Conservation (phyloP, 2,113 vertebrate genomes). For the Pithys albifrons region DNA sequence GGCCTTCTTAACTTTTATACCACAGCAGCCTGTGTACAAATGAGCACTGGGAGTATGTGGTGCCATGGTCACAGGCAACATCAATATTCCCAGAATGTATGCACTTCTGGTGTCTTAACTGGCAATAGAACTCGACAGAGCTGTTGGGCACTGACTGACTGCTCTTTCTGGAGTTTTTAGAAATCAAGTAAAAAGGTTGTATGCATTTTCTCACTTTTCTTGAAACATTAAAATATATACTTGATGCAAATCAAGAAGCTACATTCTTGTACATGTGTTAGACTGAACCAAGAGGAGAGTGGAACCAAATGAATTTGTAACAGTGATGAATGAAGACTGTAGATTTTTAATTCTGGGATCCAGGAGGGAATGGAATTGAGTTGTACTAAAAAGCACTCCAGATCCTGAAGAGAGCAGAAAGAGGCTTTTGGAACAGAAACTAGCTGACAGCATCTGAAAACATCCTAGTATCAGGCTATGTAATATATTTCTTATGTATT, state of each 20-base stretch:
- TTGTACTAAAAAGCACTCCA: neutral
- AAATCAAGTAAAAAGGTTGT: neutral
- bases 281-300: neutral
- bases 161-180: neutral
- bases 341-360: neutral
- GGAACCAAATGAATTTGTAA: neutral
- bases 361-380: neutral
- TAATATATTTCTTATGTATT: conserved; percentile 3
- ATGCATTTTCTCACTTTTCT: neutral
- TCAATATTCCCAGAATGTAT: neutral
- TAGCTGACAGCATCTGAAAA: neutral
- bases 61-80: neutral
- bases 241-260: neutral
- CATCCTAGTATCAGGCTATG: neutral
- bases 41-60: neutral
- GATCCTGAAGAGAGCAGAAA: neutral
- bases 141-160: neutral
- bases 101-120: neutral
- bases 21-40: neutral
- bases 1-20: neutral
- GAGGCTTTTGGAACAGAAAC: neutral
- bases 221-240: neutral
- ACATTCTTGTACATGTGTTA: neutral
- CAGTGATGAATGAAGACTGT: neutral
- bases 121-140: neutral